Evolutionary conservation across 1,140 invertebrate species (phyloP).

Genomic region (Atta colombica): DNA sequence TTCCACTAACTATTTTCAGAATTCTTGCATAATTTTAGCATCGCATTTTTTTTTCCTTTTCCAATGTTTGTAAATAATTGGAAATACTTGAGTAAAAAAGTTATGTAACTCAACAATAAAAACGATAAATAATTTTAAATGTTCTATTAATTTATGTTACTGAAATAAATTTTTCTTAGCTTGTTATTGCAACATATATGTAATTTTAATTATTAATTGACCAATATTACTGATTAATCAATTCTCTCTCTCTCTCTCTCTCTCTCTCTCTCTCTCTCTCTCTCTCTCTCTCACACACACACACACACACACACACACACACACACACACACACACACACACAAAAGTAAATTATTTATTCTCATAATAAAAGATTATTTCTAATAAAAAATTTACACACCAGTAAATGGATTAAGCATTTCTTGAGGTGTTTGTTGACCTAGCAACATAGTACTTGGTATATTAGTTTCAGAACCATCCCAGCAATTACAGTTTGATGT

Average conservation of each 20-base stretch:
- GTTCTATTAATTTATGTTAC: constrained; percentile 8
- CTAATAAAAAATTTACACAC: constrained; percentile 71
- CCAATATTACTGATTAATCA: not conserved
- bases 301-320: too few species aligned
- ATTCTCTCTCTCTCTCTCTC: not conserved
- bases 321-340: too few species aligned
- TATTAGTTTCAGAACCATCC: constrained; percentile 86
- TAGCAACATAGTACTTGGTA: constrained; percentile 84
- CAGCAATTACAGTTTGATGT: constrained; percentile 86
- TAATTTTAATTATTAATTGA: not conserved
- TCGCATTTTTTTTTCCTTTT: constrained; percentile 66
- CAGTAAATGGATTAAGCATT: constrained; percentile 84
- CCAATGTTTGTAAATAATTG: not conserved
- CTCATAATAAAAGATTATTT: too few species aligned
- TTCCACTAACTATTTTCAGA: constrained; percentile 74
- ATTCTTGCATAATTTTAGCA: constrained; percentile 79
- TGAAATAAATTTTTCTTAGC: not conserved
- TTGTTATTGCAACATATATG: not conserved
- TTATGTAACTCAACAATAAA: not conserved
- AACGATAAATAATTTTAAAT: not conserved
- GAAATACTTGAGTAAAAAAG: not conserved
- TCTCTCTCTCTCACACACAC: too few species aligned
- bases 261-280: too few species aligned
- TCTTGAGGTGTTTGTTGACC: constrained; percentile 86
- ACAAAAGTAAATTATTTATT: constrained; percentile 20